Percentiles rank a stretch among this genome's conserved stretches.
Evolutionary conservation across 2,888 invertebrate genomes (phyloP).

Genomic region (Druceiella hillmani): DNA sequence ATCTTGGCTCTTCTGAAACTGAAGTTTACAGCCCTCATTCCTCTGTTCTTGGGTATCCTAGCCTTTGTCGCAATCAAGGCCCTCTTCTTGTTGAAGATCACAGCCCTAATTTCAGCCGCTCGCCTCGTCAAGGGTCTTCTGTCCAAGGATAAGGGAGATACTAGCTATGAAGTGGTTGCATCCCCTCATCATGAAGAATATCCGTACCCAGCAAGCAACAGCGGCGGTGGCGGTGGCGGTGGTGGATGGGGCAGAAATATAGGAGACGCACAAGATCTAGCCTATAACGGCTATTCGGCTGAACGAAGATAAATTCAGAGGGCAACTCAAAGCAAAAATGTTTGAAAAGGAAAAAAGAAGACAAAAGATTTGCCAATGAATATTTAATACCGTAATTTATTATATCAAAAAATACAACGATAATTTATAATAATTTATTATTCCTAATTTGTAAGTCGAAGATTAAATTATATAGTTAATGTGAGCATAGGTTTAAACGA

Average conservation of each 20-base stretch:
- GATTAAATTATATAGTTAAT: too few relatives aligned
- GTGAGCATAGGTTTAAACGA: too few relatives aligned
- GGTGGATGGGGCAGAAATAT: conserved; percentile 61
- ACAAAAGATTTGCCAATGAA: too few relatives aligned
- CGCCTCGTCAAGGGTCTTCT: conserved; percentile 65
- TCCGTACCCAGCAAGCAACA: conserved; percentile 42
- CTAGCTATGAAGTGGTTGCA: conserved; percentile 73
- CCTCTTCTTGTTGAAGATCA: conserved; percentile 75
- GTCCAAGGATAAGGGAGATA: conserved; percentile 60
- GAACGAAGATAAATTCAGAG: too few relatives aligned
- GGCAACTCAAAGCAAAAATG: too few relatives aligned
- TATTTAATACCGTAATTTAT: too few relatives aligned
- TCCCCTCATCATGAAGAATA: conserved; percentile 60
- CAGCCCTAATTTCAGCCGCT: conserved; percentile 70
- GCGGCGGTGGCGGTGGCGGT: conserved; percentile 29
- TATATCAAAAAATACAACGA: too few relatives aligned
- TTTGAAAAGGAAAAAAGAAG: too few relatives aligned
- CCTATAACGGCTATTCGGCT: conserved; percentile 57
- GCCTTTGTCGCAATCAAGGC: conserved; percentile 84
- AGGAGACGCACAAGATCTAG: conserved; percentile 52
- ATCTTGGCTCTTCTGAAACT: conserved; percentile 71
- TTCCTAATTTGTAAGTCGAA: too few relatives aligned
- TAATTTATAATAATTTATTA: too few relatives aligned
- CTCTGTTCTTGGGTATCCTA: conserved; percentile 66
- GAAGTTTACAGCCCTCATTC: conserved; percentile 72